phyloP scores from a whole-genome alignment of 2,888 invertebrate species.

The Taenaris catops region DNA sequence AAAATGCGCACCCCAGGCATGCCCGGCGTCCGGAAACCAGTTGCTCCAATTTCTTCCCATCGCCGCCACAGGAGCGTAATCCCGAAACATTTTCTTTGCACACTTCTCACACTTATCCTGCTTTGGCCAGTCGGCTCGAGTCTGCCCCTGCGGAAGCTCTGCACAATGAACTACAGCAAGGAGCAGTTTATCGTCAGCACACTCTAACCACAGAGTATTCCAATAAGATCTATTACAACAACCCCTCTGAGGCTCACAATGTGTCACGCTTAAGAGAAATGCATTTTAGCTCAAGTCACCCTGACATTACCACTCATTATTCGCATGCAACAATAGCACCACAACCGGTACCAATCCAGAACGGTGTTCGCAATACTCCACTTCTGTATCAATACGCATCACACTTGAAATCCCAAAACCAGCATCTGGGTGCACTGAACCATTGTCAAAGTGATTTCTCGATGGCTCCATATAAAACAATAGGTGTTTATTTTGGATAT shows the following conservation, averaged over 20 bases:
- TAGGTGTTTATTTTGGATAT: too few relatives aligned
- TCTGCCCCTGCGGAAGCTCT: conserved; percentile 41
- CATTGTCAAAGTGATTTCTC: conserved; percentile 55
- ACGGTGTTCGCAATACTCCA: conserved; percentile 57
- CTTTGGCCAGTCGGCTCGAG: conserved; percentile 55
- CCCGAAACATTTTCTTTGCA: conserved; percentile 69
- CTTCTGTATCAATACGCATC: conserved; percentile 73
- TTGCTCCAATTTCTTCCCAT: conserved; percentile 70
- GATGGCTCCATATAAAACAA: too few relatives aligned
- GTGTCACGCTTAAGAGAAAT: conserved; percentile 63
- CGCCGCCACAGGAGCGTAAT: conserved; percentile 66
- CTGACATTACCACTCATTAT: conserved; percentile 67
- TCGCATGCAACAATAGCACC: conserved; percentile 46
- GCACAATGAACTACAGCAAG: conserved; percentile 48
- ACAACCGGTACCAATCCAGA: conserved; percentile 41
- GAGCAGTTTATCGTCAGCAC: conserved; percentile 57
- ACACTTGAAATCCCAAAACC: conserved; percentile 68
- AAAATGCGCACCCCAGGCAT: conserved; percentile 73
- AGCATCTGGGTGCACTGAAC: conserved; percentile 56
- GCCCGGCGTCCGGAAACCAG: conserved; percentile 68
- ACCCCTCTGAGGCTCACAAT: conserved; percentile 56
- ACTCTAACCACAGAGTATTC: conserved; percentile 68
- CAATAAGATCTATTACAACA: conserved; percentile 64
- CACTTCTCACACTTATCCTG: conserved; percentile 67
- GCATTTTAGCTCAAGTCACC: conserved; percentile 74